Evolutionary conservation across 2,888 invertebrate species (phyloP), one percentile per base, ranked within the genome.

Genomic region (Gymnoscelis rufifasciata): DNA sequence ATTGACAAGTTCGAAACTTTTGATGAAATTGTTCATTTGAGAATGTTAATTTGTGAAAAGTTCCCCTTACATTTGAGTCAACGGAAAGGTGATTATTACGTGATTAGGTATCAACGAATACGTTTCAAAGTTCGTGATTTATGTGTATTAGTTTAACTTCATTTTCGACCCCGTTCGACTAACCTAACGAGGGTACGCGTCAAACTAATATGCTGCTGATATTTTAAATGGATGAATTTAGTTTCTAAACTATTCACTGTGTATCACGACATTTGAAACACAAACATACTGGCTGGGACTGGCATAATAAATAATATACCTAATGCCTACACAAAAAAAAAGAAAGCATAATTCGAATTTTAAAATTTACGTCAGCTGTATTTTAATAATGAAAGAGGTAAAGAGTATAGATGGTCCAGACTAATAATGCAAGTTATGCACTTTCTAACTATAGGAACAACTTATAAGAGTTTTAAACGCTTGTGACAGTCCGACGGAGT

Each of bases 91-190:
- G 72, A 82, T 84, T 80, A 83, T 80, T 77, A 75, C 69, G 78
- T 74, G 82, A 84, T 83, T 82, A 83, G 55, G 48, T 57, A 78
- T 78, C 76, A 73, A 68, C 70, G 66, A 71, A 69, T 75, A 76
- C 74, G 74, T 66, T 50, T 36, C 63, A 70, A 83, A 84, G 66
- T 83, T 83, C 83, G 70, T 84, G 83, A 86, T 84, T 86, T 84
- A 84, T 81, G 82, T 75, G 74, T 71, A 71, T 76, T 78, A 78
- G 58, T 60, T 57, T 38, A 40, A 47, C 44, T 49, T 35, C 51
- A 51, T 55, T 51, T 53, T 47, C 53, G 48, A 55, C 47, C 55
- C 54, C 47, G 48, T 38, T 47, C 19, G 19, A 19, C 19, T 19
- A 19, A 19, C 19, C 43, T 56, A 57, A 57, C 57, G 54, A 57